Evolutionary conservation across 2,797 vertebrate genomes (phyloP).

Genomic region (Pelochelys cantorii): DNA sequence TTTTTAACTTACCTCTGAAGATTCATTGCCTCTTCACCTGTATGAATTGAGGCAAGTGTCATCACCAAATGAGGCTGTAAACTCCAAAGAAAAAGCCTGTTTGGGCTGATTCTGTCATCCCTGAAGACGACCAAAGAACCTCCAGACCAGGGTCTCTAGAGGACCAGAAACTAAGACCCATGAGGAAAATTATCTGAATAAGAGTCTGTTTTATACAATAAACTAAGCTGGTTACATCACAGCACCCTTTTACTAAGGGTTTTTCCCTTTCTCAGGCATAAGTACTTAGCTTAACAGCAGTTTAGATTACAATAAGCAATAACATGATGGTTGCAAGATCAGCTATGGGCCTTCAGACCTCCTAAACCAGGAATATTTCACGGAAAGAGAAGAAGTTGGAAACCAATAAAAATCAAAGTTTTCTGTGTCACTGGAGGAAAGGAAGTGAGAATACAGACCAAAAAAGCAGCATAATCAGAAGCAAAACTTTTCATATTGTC

Average conservation of each 20-base stretch:
- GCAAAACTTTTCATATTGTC: not conserved
- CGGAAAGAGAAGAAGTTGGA: not conserved
- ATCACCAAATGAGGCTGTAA: not conserved
- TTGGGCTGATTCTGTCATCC: not conserved
- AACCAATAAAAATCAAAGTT: not conserved
- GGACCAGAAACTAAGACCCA: not conserved
- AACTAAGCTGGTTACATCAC: not conserved
- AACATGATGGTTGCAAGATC: not conserved
- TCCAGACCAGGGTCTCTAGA: accelerated
- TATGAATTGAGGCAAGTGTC: not conserved
- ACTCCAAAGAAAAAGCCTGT: not conserved
- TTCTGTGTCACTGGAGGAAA: not conserved
- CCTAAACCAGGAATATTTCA: not conserved
- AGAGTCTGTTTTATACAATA: not conserved
- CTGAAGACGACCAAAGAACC: not conserved
- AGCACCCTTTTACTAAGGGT: not conserved
- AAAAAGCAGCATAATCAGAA: not conserved
- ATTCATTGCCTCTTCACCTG: not conserved
- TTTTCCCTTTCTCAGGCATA: not conserved
- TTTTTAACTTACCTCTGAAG: not conserved
- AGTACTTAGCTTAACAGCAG: not conserved
- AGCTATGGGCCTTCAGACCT: not conserved
- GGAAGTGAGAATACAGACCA: not conserved
- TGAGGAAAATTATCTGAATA: not conserved
- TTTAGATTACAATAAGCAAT: not conserved